Conservation (phyloP, 2,888 invertebrate genomes). For the Magallana nippona region DNA sequence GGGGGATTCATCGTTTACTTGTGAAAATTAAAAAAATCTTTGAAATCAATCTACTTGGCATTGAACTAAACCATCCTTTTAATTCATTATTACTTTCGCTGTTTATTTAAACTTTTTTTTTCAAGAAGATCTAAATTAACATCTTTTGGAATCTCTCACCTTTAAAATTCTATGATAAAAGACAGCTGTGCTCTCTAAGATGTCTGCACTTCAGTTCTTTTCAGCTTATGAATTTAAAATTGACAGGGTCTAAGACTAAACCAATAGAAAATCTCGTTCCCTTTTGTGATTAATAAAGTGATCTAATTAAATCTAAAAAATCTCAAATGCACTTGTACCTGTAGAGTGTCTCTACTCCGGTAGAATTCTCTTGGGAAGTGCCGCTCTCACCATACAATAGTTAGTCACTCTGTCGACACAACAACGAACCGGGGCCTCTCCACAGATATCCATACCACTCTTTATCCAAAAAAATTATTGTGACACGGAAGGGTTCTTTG, state of each 20-base stretch:
- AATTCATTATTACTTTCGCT: background rate
- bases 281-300: slow-evolving; percentile 2
- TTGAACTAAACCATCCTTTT: background rate
- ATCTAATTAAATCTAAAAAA: slow-evolving; percentile 32
- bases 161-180: background rate
- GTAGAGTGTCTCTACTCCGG: slow-evolving; percentile 1
- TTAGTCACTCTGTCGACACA: background rate
- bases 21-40: background rate
- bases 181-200: background rate
- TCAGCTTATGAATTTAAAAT: background rate
- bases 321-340: background rate
- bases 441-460: background rate
- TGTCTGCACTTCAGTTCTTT: slow-evolving; percentile 12
- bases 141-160: slow-evolving; percentile 6
- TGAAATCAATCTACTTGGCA: background rate
- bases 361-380: background rate
- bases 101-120: background rate
- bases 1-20: background rate
- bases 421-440: background rate
- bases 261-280: background rate
- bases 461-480: too few relatives aligned
- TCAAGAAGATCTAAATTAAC: background rate
- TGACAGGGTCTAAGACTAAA: background rate
- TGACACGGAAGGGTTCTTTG: background rate
- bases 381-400: background rate